Conservation (phyloP, 2,797 vertebrate species). For the Cyclopterus lumpus region DNA sequence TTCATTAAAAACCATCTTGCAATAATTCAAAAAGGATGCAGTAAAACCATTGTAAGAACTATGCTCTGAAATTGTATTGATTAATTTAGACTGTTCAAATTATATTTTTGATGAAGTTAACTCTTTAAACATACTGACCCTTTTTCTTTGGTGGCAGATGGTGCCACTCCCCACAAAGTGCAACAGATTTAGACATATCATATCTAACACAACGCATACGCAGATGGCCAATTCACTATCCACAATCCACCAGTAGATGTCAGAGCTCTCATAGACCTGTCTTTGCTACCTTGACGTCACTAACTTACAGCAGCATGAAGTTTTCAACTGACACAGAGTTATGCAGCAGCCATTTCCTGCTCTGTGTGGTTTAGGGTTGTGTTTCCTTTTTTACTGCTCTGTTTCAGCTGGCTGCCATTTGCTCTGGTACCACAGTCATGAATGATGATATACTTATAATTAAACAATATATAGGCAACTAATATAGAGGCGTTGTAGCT, state of each 20-base stretch:
- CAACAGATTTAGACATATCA: not conserved
- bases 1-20: too few relatives aligned
- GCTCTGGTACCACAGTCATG: not conserved
- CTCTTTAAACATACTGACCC: not conserved
- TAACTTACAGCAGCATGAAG: slow-evolving; percentile 48
- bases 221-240: not conserved
- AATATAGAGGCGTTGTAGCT: not conserved
- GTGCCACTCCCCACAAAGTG: not conserved
- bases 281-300: slow-evolving; percentile 18
- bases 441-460: not conserved
- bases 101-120: not conserved
- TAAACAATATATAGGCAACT: not conserved
- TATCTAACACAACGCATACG: not conserved
- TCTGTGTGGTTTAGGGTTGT: slow-evolving; percentile 34
- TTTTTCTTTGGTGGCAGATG: not conserved
- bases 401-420: slow-evolving; percentile 13
- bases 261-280: slow-evolving; percentile 28
- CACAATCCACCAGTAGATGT: slow-evolving; percentile 57
- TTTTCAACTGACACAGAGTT: slow-evolving; percentile 45
- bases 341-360: slow-evolving; percentile 71
- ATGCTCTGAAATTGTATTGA: not conserved
- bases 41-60: too few relatives aligned
- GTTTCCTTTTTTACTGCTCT: slow-evolving; percentile 53
- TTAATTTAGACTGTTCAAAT: not conserved
- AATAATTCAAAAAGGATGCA: too few relatives aligned